Evolutionary conservation across 2,797 vertebrate species (phyloP).

Genomic region (Halcyon leucocephala): DNA sequence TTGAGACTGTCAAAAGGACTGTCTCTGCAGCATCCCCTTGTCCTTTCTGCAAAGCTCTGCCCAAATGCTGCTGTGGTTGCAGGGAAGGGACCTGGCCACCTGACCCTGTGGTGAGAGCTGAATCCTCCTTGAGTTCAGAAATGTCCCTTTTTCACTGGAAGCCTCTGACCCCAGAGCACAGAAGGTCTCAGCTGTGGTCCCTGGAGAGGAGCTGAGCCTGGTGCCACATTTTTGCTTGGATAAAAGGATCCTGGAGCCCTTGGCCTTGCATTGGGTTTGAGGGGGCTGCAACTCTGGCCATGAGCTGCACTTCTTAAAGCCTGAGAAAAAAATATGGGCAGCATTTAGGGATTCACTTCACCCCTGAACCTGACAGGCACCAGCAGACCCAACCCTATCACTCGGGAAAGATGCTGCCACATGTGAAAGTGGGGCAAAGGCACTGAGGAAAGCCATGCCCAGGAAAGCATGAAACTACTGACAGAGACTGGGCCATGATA

Average conservation of each 20-base stretch:
- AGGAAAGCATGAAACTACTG: background rate
- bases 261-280: no score
- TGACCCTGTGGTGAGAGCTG: fast-evolving
- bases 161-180: fast-evolving
- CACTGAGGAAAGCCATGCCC: fast-evolving
- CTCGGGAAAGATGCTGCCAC: background rate
- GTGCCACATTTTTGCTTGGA: background rate
- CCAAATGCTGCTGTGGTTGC: background rate
- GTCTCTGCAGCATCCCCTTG: background rate
- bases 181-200: background rate
- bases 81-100: background rate
- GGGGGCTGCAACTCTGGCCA: background rate
- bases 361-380: background rate
- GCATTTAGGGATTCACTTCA: background rate
- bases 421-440: background rate
- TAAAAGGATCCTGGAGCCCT: background rate
- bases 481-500: background rate
- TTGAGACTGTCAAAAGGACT: no score
- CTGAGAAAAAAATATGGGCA: background rate
- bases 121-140: background rate
- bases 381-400: background rate
- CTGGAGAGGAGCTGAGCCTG: background rate
- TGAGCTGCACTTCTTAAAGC: background rate
- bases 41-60: background rate
- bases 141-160: background rate